Percentiles rank a stretch among this genome's conserved stretches.
These are phyloP conservation scores for Motacilla alba DNA, from an alignment of 2,113 vertebrate genomes.

Conservation along the genomic window DNA sequence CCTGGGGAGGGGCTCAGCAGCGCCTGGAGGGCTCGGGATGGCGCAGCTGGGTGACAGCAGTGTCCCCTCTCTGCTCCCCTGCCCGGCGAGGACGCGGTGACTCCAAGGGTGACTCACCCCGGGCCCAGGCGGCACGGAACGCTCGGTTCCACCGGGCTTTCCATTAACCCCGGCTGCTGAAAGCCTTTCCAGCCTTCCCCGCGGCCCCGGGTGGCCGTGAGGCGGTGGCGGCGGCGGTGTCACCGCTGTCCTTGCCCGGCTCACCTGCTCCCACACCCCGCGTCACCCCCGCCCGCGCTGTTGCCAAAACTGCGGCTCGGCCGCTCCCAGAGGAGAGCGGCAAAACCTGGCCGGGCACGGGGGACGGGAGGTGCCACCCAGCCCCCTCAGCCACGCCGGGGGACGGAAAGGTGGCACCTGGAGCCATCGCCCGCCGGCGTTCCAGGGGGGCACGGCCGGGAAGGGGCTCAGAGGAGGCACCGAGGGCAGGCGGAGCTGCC, in stretches of 20 bases:
- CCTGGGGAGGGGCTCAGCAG: background rate
- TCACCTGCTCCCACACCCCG: conserved; percentile 18
- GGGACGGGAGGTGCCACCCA: background rate
- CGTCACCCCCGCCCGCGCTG: background rate
- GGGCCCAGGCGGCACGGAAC: background rate
- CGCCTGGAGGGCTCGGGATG: accelerated
- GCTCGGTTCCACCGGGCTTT: background rate
- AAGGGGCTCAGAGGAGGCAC: accelerated
- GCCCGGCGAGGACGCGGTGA: background rate
- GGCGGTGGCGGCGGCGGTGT: background rate
- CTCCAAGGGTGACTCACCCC: background rate
- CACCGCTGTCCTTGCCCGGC: background rate
- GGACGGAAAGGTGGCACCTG: background rate
- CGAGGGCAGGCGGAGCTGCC: background rate
- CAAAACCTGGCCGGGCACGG: background rate
- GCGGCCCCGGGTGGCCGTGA: background rate
- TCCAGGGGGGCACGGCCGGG: background rate
- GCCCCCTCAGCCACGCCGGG: background rate
- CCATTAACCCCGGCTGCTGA: background rate
- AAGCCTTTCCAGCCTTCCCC: accelerated
- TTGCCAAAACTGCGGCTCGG: conserved; percentile 7
- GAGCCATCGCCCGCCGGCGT: background rate
- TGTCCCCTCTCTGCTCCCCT: background rate
- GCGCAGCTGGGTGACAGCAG: accelerated
- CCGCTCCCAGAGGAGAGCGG: background rate